A percentile compares a stretch with the other conserved stretches of the same genome.
Conservation (phyloP, 2,113 vertebrate genomes). For the Castor canadensis region DNA sequence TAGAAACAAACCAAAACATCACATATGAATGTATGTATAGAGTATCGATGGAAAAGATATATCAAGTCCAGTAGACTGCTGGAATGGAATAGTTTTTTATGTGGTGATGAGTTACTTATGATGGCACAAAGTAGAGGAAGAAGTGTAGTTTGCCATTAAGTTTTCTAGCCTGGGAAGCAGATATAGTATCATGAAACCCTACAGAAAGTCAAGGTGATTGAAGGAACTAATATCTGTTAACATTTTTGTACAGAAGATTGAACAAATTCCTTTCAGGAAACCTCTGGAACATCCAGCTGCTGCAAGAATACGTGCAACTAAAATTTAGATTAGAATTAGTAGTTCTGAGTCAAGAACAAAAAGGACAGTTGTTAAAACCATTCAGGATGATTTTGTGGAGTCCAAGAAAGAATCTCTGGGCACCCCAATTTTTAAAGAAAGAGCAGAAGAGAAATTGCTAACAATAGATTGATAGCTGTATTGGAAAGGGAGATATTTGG, state of each 20-base stretch:
- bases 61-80: not conserved
- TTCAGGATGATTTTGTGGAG: not conserved
- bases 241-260: not conserved
- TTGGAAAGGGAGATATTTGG: not conserved
- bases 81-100: not conserved
- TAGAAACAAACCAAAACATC: not conserved
- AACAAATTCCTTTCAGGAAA: not conserved
- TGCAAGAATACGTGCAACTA: not conserved
- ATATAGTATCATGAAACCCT: not conserved
- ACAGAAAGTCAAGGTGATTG: not conserved
- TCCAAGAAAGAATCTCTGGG: not conserved
- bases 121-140: not conserved
- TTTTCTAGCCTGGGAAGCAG: not conserved
- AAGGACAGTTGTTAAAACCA: not conserved
- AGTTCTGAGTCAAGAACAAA: not conserved
- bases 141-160: not conserved
- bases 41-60: not conserved
- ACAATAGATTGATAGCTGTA: not conserved
- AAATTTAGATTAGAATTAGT: not conserved
- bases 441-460: not conserved
- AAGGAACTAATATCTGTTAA: not conserved
- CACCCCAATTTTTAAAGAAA: not conserved
- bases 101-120: not conserved
- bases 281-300: not conserved
- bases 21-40: not conserved